These are phyloP conservation scores for Pterois miles DNA, from an alignment of 2,797 vertebrate species.

Conservation along the genomic window DNA sequence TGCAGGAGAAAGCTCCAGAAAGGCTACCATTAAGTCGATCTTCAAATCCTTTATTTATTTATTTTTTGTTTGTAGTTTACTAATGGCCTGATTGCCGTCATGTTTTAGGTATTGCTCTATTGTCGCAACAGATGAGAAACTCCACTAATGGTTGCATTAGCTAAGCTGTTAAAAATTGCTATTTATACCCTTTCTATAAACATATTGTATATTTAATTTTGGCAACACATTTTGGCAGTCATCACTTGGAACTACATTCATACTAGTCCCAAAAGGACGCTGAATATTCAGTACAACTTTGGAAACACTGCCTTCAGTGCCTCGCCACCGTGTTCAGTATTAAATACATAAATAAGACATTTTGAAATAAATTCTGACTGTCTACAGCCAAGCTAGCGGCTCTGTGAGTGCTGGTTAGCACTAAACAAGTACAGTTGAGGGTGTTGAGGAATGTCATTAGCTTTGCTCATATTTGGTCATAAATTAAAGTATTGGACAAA, in stretches of 20 bases:
- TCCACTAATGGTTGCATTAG: conserved; percentile 5
- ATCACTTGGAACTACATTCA: conserved; percentile 69
- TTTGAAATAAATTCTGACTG: conserved; percentile 4
- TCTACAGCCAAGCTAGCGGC: background rate
- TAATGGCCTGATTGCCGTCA: conserved; percentile 61
- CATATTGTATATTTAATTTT: conserved; percentile 59
- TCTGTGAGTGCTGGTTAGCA: background rate
- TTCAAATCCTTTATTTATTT: no score
- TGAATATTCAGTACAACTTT: conserved; percentile 48
- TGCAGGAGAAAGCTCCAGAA: background rate
- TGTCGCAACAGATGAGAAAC: conserved; percentile 31
- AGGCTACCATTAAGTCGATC: background rate
- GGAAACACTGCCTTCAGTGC: conserved; percentile 25
- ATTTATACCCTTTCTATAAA: conserved; percentile 52
- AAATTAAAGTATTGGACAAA: no score
- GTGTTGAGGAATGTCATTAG: no score
- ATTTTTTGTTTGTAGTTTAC: conserved; percentile 70
- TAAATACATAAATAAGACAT: conserved; percentile 22
- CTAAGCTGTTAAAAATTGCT: conserved; percentile 32
- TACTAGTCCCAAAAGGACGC: conserved; percentile 36
- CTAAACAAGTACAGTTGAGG: background rate
- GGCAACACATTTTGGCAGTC: conserved; percentile 76
- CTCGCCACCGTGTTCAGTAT: conserved; percentile 42
- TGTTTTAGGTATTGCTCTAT: conserved; percentile 40
- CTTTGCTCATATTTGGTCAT: no score